Percentiles rank a stretch among this genome's conserved stretches.
Evolutionary conservation across 2,888 invertebrate genomes (phyloP).

Genomic region (Cepaea hortensis): DNA sequence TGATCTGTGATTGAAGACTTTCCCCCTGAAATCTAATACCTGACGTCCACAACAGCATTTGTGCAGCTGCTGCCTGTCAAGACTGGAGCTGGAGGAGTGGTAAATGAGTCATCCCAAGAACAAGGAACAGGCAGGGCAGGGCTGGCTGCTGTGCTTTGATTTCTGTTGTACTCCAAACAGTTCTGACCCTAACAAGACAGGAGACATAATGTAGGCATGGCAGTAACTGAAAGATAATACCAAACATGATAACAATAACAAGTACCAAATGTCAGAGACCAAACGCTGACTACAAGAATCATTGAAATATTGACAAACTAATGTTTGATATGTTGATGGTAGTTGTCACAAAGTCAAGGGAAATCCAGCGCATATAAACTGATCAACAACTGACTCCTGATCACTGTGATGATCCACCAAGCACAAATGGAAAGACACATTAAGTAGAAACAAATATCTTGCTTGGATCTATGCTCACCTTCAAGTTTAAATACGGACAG

Average conservation of each 20-base stretch:
- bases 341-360: too few species aligned
- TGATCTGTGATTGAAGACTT: too few species aligned
- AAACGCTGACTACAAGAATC: too few species aligned
- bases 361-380: too few species aligned
- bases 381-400: too few species aligned
- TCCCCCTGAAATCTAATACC: background rate
- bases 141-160: background rate
- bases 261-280: too few species aligned
- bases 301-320: too few species aligned
- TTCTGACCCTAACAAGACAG: background rate
- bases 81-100: conserved; percentile 57
- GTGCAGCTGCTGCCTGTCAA: conserved; percentile 55
- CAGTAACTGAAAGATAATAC: background rate
- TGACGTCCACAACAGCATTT: conserved; percentile 69
- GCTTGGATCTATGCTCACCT: conserved; percentile 20
- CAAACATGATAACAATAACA: background rate
- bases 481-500: too few species aligned
- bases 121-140: conserved; percentile 37
- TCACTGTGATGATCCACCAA: too few species aligned
- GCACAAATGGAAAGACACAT: too few species aligned
- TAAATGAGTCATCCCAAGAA: conserved; percentile 60
- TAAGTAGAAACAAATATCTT: background rate
- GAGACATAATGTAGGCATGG: background rate
- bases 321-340: too few species aligned
- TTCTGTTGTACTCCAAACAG: conserved; percentile 50